Percentiles rank a stretch among this genome's conserved stretches.
Conservation (phyloP, 2,797 vertebrate genomes). For the Lates japonicus region DNA sequence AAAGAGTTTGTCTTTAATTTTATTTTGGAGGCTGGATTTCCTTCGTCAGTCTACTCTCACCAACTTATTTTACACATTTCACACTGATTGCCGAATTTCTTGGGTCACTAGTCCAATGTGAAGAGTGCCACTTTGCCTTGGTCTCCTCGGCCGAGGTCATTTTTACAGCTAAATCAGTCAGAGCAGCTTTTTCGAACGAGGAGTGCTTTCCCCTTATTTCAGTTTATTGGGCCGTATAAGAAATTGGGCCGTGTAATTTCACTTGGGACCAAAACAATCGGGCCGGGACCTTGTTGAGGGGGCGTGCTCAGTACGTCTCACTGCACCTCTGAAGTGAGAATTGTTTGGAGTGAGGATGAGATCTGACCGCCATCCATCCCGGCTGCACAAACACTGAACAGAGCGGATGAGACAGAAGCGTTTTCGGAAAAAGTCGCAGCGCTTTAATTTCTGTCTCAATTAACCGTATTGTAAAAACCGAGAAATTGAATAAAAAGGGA, state of each 20-base stretch:
- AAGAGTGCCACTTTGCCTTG: conserved; percentile 18
- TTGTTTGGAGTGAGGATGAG: conserved; percentile 2
- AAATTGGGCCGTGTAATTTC: conserved; percentile 61
- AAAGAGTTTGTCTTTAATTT: neutral
- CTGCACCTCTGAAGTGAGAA: conserved; percentile 20
- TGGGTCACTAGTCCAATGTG: conserved; percentile 31
- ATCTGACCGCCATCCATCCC: conserved; percentile 4
- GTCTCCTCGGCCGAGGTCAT: conserved; percentile 20
- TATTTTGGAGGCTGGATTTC: conserved; percentile 3
- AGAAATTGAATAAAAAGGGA: conserved; percentile 20
- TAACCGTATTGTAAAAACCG: conserved; percentile 3
- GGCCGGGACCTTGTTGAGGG: conserved; percentile 39
- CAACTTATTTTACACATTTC: conserved; percentile 33
- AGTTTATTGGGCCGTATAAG: conserved; percentile 56
- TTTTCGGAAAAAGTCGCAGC: conserved; percentile 13
- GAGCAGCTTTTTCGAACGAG: conserved; percentile 34
- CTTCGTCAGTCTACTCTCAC: neutral
- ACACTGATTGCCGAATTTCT: conserved; percentile 35
- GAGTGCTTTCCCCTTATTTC: conserved; percentile 52
- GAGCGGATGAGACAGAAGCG: neutral
- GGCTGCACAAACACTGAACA: neutral
- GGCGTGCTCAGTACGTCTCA: conserved; percentile 9
- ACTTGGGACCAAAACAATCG: conserved; percentile 62
- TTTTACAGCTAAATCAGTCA: conserved; percentile 54
- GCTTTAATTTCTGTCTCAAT: conserved; percentile 32